Percentiles rank a stretch among this genome's conserved stretches.
These are phyloP conservation scores for Pelobates fuscus DNA, from an alignment of 2,113 vertebrate genomes.

Conservation along the genomic window DNA sequence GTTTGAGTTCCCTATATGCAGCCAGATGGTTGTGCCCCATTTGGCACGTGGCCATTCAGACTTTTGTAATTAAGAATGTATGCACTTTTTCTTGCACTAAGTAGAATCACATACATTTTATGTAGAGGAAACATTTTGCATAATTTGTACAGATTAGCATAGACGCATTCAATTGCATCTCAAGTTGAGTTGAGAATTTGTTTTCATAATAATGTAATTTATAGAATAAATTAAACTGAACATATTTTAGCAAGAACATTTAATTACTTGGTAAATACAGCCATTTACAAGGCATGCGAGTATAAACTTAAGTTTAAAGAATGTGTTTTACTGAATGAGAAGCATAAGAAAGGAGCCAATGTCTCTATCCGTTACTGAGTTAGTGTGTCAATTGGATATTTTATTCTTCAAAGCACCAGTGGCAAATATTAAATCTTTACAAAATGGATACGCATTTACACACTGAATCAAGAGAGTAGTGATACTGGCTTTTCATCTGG, in stretches of 20 bases:
- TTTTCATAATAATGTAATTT: too few species aligned
- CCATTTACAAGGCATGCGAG: not conserved
- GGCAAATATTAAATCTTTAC: constrained; percentile 27
- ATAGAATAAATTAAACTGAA: not conserved
- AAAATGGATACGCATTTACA: constrained; percentile 4
- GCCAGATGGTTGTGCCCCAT: too few species aligned
- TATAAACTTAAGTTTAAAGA: not conserved
- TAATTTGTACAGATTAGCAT: too few species aligned
- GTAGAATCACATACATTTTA: too few species aligned
- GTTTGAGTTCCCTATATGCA: too few species aligned
- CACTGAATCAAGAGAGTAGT: constrained; percentile 7
- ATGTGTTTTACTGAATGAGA: not conserved
- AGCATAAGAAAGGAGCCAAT: not conserved
- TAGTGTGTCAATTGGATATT: constrained; percentile 19
- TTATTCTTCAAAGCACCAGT: not conserved
- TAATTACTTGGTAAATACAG: not conserved
- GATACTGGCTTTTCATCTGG: not conserved
- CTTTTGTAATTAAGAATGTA: too few species aligned
- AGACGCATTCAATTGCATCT: too few species aligned
- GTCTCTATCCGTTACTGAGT: not conserved
- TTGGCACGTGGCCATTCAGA: too few species aligned
- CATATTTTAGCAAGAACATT: not conserved
- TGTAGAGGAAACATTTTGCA: too few species aligned
- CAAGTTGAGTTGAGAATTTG: too few species aligned
- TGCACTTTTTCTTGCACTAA: too few species aligned